These are phyloP conservation scores for Drosophila kurseongensis DNA, from an alignment of 1,140 invertebrate species.

Conservation along the genomic window DNA sequence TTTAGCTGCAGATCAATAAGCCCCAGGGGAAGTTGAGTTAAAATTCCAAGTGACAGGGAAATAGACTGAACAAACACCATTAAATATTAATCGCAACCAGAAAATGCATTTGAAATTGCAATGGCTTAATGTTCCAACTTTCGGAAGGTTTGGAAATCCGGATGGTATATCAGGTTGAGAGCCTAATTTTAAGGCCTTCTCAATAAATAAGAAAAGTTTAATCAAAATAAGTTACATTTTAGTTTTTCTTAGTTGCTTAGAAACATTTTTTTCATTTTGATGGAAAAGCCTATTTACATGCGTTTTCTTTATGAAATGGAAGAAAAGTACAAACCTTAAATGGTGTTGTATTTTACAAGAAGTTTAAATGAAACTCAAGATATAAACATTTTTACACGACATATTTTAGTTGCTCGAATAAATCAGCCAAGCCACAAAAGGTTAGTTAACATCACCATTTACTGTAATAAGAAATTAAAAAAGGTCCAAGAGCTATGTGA, in stretches of 20 bases:
- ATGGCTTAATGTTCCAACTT: no score
- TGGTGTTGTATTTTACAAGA: no score
- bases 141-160: no score
- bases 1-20: constrained; percentile 15
- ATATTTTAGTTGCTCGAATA: constrained; percentile 22
- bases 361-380: not conserved
- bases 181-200: no score
- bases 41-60: not conserved
- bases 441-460: constrained; percentile 34
- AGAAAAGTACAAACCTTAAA: no score
- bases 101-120: not conserved
- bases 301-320: not conserved
- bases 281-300: not conserved
- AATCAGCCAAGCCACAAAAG: constrained; percentile 22
- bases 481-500: constrained; percentile 30
- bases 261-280: not conserved
- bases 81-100: not conserved
- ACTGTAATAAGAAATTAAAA: constrained; percentile 34
- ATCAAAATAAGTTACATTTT: no score
- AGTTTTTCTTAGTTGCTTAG: not conserved
- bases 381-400: constrained; percentile 1
- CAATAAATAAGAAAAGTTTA: no score
- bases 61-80: not conserved
- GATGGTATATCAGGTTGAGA: no score
- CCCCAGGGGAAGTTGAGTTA: not conserved